These are phyloP conservation scores for Apodemus speciosus DNA, from an alignment of 2,113 vertebrate species.

Conservation along the genomic window DNA sequence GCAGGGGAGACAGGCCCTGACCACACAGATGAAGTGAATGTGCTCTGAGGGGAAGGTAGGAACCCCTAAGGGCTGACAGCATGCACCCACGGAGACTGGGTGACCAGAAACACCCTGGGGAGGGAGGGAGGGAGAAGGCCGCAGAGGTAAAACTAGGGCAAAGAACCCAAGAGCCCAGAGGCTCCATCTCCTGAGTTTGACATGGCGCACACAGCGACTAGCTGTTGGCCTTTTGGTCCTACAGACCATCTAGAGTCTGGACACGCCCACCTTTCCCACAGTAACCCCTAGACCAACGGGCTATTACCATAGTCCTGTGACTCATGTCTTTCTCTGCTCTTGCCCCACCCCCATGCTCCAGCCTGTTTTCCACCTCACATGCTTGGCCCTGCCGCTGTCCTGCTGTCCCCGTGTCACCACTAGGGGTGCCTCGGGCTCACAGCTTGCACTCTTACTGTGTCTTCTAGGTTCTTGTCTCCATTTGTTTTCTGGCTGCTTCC, in stretches of 20 bases:
- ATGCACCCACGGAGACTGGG: no score
- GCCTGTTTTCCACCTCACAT: neutral
- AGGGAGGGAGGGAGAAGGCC: neutral
- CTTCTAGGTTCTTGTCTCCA: neutral
- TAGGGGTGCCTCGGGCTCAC: neutral
- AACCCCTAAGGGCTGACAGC: no score
- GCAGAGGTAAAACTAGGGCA: no score
- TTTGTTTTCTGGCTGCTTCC: neutral
- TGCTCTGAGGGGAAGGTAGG: neutral
- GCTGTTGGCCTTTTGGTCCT: neutral
- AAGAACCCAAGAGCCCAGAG: neutral
- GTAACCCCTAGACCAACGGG: neutral
- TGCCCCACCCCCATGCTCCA: neutral
- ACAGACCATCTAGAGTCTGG: no score
- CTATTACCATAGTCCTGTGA: neutral
- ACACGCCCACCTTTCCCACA: no score
- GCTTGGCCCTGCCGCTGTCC: neutral
- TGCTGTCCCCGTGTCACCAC: neutral
- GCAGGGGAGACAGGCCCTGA: no score
- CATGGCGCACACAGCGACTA: neutral
- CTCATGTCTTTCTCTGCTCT: neutral
- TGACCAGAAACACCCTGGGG: neutral
- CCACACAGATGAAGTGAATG: neutral
- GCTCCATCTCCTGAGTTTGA: neutral
- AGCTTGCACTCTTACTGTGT: neutral